Base-by-base conservation (phyloP, 2,888 invertebrate species). In the Maniola hyperantus region DNA sequence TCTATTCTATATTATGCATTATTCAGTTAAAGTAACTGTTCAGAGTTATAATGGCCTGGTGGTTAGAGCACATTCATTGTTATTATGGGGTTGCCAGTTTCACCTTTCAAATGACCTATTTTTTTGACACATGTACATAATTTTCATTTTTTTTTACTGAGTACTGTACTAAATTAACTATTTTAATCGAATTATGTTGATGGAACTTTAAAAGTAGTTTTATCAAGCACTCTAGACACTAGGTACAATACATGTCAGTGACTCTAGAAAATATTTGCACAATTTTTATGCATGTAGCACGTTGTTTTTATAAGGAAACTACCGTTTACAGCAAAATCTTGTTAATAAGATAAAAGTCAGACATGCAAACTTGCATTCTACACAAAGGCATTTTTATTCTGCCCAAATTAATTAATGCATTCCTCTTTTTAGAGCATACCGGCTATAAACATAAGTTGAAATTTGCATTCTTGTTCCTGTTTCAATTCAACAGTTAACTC, bases 391-490 rank as follows among this genome's bases (percentile, higher is more conserved):
- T 65, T 60, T 59, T 66, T 70, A 64, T 44, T 64, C 59, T 63
- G 46, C 20, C 54, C 7, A 58, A 69, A 69, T 69, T 71, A 71
- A 71, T 71, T 71, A 71, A 63, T 54, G 57, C 64, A 58, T 65
- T 62, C 65, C 62, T 59, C 64, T 59, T 67, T 70, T 67, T 58
- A 65, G 67, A 65, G 42, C 62, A 63, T 65, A 64, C 66, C 66
- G 64, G 65, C 64, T 65, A 65, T 66, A 55, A 61, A 66, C 48
- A 42, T 62, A 70, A 63, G 51, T 63, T 67, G 79, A 89, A 91
- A 91, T 91, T 92, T 90, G 90, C 91, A 91, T 91, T 77, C 74
- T 73, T 69, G 74, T 74, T 89, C 89, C 82, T 83, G 87, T 83
- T 87, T 85, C 82, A 83, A 83, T 82, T 83, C 84, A 81, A 83